These are phyloP conservation scores for Ceratina calcarata DNA, from an alignment of 1,140 invertebrate species.

Conservation along the genomic window DNA sequence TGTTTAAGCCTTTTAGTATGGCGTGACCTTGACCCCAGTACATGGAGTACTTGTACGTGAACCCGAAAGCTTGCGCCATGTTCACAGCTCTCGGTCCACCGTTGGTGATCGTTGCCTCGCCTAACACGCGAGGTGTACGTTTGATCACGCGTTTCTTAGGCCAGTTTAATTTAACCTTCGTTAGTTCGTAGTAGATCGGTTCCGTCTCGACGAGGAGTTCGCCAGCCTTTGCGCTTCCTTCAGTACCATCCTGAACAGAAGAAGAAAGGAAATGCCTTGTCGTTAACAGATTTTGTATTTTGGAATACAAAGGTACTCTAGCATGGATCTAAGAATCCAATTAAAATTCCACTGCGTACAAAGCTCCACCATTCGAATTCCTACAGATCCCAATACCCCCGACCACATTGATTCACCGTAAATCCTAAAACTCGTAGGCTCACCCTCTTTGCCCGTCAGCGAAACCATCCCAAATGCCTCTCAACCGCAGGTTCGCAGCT, in stretches of 20 bases:
- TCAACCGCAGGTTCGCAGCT: conserved; percentile 6
- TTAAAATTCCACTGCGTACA: not conserved
- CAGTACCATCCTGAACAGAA: conserved; percentile 79
- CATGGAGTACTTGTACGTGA: conserved; percentile 85
- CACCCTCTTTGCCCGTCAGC: not conserved
- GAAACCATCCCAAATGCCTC: not conserved
- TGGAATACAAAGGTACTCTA: too few species aligned
- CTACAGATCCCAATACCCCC: not conserved
- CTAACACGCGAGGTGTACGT: conserved; percentile 81
- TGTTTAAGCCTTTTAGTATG: conserved; percentile 87
- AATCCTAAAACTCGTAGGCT: not conserved
- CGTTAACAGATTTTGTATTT: too few species aligned
- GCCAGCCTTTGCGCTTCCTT: conserved; percentile 82
- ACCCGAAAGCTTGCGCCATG: conserved; percentile 86
- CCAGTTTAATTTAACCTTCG: conserved; percentile 83
- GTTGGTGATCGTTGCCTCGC: conserved; percentile 84
- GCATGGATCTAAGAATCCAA: too few species aligned
- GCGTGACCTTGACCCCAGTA: conserved; percentile 90
- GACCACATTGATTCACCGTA: not conserved
- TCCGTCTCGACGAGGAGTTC: conserved; percentile 90
- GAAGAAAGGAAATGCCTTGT: not conserved
- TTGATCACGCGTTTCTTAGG: conserved; percentile 80
- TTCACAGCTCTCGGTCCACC: conserved; percentile 78
- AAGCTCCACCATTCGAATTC: not conserved
- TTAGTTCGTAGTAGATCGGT: conserved; percentile 87